These are phyloP conservation scores for Ectemnius cavifrons DNA, from an alignment of 2,888 invertebrate genomes.

Conservation along the genomic window DNA sequence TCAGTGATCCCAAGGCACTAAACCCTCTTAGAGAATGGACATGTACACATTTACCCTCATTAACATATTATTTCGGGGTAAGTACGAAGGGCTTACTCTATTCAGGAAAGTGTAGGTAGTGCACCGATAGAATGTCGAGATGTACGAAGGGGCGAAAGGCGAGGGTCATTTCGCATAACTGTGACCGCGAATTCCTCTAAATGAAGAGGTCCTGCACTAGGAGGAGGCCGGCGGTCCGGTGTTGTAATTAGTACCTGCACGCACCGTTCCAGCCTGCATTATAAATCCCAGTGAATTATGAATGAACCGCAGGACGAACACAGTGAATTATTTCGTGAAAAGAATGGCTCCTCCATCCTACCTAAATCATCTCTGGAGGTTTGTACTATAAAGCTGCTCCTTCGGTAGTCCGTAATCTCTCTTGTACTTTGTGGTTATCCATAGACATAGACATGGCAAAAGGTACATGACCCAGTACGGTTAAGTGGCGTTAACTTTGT, in stretches of 20 bases:
- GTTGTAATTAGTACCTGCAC: constrained; percentile 55
- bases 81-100: constrained; percentile 44
- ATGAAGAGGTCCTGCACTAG: constrained; percentile 20
- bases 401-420: constrained; percentile 27
- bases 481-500: no score
- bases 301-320: constrained; percentile 51
- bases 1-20: background rate
- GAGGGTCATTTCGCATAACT: background rate
- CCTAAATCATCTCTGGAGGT: constrained; percentile 44
- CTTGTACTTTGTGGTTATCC: background rate
- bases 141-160: constrained; percentile 17
- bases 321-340: constrained; percentile 45
- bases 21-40: background rate
- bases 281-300: constrained; percentile 55
- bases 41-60: constrained; percentile 62
- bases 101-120: constrained; percentile 11
- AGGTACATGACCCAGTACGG: no score
- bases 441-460: no score
- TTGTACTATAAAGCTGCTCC: constrained; percentile 28
- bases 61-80: constrained; percentile 63
- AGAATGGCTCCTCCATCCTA: constrained; percentile 42
- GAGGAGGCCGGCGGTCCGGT: constrained; percentile 11
- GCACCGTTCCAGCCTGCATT: constrained; percentile 50
- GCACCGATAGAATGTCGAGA: constrained; percentile 22
- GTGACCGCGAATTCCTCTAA: constrained; percentile 23